These are phyloP conservation scores for Hymenochirus boettgeri DNA, from an alignment of 2,113 vertebrate species.

Conservation along the genomic window DNA sequence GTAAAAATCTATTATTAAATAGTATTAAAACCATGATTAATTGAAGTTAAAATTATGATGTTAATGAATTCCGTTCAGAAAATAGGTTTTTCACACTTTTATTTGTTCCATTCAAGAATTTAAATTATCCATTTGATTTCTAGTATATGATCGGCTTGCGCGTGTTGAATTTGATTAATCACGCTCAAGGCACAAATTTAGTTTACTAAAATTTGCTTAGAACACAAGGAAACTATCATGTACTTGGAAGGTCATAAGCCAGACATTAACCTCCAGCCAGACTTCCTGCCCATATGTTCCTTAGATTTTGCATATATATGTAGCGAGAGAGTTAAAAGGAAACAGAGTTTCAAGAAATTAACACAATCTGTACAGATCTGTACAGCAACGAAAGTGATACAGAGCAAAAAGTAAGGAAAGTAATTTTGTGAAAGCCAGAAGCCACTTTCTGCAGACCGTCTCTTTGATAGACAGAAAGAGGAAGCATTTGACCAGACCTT, in stretches of 20 bases:
- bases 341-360: constrained; percentile 41
- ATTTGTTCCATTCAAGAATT: background rate
- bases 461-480: constrained; percentile 61
- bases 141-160: background rate
- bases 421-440: constrained; percentile 38
- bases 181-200: background rate
- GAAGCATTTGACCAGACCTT: constrained; percentile 62
- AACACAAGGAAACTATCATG: constrained; percentile 42
- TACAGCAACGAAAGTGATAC: constrained; percentile 31
- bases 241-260: constrained; percentile 35
- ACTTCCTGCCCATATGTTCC: constrained; percentile 44
- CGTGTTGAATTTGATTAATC: background rate
- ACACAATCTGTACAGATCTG: background rate
- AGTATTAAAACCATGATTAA: background rate
- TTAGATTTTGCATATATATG: constrained; percentile 6
- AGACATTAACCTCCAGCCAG: constrained; percentile 28
- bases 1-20: background rate
- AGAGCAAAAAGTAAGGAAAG: constrained; percentile 29
- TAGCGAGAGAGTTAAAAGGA: constrained; percentile 40
- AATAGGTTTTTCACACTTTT: background rate
- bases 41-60: background rate
- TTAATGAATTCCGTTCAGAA: background rate
- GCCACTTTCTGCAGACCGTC: constrained; percentile 15
- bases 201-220: background rate
- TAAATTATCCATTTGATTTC: background rate